Conservation (phyloP, 2,888 invertebrate species). For the Lochmaea crataegi region DNA sequence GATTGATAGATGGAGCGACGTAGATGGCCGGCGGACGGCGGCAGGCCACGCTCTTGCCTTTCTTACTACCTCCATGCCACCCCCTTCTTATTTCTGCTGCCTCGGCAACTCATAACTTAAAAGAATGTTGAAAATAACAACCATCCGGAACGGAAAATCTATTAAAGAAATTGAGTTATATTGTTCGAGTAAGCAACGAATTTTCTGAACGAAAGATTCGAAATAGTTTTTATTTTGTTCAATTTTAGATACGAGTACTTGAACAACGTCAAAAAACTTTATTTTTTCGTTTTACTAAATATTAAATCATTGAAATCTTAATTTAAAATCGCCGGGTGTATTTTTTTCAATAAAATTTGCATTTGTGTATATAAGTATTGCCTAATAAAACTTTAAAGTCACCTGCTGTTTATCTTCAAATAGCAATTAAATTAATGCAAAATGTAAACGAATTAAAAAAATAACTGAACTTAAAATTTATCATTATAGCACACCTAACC, state of each 20-base stretch:
- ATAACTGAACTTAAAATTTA: not conserved
- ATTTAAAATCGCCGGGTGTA: not conserved
- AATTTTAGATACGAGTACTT: too few species aligned
- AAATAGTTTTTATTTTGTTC: too few species aligned
- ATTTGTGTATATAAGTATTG: not conserved
- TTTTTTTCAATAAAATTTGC: not conserved
- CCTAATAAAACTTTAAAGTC: not conserved
- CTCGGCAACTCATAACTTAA: slow-evolving; percentile 61
- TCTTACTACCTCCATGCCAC: slow-evolving; percentile 41
- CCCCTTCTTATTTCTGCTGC: slow-evolving; percentile 60
- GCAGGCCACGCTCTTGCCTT: slow-evolving; percentile 30
- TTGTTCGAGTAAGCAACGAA: slow-evolving; percentile 6
- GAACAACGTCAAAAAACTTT: too few species aligned
- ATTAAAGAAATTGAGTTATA: slow-evolving; percentile 19
- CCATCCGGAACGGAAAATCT: slow-evolving; percentile 18
- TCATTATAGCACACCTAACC: not conserved
- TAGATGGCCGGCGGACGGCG: slow-evolving; percentile 13
- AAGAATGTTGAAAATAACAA: slow-evolving; percentile 34
- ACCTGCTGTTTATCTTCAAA: not conserved
- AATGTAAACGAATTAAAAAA: not conserved
- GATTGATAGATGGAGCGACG: slow-evolving; percentile 62
- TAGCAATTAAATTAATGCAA: not conserved
- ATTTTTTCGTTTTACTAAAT: too few species aligned
- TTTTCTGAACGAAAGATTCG: not conserved
- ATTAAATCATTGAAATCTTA: not conserved